phyloP scores from a whole-genome alignment of 2,888 invertebrate species.

The Poecilus cupreus region DNA sequence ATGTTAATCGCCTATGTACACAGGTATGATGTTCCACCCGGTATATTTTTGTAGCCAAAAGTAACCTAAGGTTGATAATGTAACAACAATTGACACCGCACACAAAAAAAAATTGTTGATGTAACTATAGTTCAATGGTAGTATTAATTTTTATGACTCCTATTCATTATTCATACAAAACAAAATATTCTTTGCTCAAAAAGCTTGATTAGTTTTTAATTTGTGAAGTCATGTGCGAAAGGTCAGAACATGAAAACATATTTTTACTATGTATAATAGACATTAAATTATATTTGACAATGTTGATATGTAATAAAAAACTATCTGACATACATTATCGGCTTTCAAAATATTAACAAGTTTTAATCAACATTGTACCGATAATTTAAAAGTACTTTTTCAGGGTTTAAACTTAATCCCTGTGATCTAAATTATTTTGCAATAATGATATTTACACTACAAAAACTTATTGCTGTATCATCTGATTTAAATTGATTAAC shows the following conservation, averaged over 20 bases:
- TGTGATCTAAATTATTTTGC: not conserved
- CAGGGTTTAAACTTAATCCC: not conserved
- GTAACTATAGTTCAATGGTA: too few relatives aligned
- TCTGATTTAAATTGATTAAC: not conserved
- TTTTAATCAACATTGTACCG: not conserved
- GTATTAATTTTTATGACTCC: too few relatives aligned
- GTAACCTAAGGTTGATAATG: too few relatives aligned
- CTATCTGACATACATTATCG: not conserved
- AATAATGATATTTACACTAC: slow-evolving; percentile 2
- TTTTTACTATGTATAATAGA: not conserved
- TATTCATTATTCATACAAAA: too few relatives aligned
- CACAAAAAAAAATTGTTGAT: too few relatives aligned
- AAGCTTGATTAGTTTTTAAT: not conserved
- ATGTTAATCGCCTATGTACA: too few relatives aligned
- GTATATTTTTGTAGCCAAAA: too few relatives aligned
- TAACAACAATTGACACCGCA: too few relatives aligned
- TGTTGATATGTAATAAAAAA: not conserved
- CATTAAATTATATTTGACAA: not conserved
- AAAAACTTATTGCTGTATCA: not conserved
- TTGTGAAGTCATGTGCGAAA: slow-evolving; percentile 17
- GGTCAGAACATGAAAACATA: not conserved
- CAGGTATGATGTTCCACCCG: too few relatives aligned
- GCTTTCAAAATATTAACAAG: not conserved
- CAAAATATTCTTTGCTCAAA: too few relatives aligned
- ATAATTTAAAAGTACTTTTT: not conserved